Conservation (phyloP, 1,140 invertebrate species). For the Listronotus oregonensis region DNA sequence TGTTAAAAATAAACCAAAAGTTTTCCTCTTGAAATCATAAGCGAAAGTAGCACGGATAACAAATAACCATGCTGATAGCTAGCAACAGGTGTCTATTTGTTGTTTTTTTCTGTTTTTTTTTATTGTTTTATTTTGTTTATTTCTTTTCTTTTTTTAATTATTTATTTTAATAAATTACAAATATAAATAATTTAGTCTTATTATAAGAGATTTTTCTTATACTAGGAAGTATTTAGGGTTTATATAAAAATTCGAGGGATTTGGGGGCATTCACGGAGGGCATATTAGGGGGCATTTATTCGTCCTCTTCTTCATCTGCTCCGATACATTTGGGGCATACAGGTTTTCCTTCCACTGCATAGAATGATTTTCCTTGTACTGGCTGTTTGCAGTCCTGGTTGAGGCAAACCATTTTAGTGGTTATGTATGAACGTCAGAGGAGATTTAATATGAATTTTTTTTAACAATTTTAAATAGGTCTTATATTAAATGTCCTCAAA, state of each 20-base stretch:
- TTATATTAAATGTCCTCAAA: too few relatives aligned
- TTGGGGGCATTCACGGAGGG: conserved; percentile 32
- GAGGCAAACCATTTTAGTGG: background rate
- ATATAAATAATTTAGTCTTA: conserved; percentile 24
- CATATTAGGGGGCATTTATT: conserved; percentile 43
- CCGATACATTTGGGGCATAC: conserved; percentile 89
- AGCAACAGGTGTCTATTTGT: conserved; percentile 4
- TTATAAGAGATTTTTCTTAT: conserved; percentile 3
- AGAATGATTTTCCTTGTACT: conserved; percentile 92
- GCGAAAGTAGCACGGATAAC: too few relatives aligned
- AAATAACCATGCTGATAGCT: background rate
- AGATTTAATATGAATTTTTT: too few relatives aligned
- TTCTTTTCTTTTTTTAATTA: conserved; percentile 53
- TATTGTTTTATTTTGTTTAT: conserved; percentile 45
- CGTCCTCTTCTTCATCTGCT: conserved; percentile 84
- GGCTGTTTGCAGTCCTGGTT: conserved; percentile 87
- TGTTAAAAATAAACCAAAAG: too few relatives aligned
- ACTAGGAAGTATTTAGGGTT: background rate
- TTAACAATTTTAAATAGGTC: too few relatives aligned
- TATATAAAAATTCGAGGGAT: conserved; percentile 29
- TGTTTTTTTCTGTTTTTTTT: background rate
- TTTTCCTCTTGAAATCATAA: too few relatives aligned
- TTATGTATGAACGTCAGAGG: too few relatives aligned
- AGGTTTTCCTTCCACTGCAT: conserved; percentile 91
- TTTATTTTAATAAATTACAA: conserved; percentile 45